phyloP scores from a whole-genome alignment of 2,113 vertebrate species.

The Argyrosomus japonicus region DNA sequence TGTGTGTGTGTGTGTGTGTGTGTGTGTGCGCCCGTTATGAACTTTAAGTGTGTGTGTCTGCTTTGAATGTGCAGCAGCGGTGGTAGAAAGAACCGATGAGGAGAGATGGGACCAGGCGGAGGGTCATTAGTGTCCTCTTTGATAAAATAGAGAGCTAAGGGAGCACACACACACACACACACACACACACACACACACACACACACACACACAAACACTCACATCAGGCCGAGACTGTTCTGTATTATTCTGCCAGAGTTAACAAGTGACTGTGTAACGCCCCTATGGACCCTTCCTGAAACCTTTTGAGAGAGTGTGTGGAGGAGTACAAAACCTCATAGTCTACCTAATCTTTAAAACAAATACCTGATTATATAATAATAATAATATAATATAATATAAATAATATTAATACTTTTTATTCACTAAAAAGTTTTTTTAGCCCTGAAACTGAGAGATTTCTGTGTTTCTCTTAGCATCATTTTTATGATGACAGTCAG shows the following conservation, averaged over 20 bases:
- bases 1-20: background rate
- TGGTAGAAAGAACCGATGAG: slow-evolving; percentile 40
- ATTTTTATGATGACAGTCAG: background rate
- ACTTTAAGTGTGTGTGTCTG: slow-evolving; percentile 13
- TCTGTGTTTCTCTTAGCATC: background rate
- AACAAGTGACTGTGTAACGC: slow-evolving; percentile 9
- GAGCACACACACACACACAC: slow-evolving; percentile 38
- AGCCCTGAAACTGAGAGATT: background rate
- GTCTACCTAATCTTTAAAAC: background rate
- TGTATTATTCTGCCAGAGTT: slow-evolving; percentile 12
- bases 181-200: slow-evolving; percentile 3
- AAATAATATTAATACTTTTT: background rate
- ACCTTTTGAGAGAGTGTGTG: background rate
- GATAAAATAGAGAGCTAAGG: slow-evolving; percentile 55
- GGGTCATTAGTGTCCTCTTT: slow-evolving; percentile 67
- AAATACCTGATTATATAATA: background rate
- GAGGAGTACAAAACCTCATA: background rate
- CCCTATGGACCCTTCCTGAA: background rate
- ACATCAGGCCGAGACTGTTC: slow-evolving; percentile 3
- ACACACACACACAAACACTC: too few species aligned
- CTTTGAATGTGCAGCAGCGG: slow-evolving; percentile 30
- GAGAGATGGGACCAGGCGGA: slow-evolving; percentile 52
- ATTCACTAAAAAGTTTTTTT: background rate
- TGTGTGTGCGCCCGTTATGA: background rate
- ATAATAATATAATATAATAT: too few species aligned